A percentile compares a stretch with the other conserved stretches of the same genome.
These are phyloP conservation scores for Chloroclystis v-ata DNA, from an alignment of 2,888 invertebrate genomes.

Conservation along the genomic window DNA sequence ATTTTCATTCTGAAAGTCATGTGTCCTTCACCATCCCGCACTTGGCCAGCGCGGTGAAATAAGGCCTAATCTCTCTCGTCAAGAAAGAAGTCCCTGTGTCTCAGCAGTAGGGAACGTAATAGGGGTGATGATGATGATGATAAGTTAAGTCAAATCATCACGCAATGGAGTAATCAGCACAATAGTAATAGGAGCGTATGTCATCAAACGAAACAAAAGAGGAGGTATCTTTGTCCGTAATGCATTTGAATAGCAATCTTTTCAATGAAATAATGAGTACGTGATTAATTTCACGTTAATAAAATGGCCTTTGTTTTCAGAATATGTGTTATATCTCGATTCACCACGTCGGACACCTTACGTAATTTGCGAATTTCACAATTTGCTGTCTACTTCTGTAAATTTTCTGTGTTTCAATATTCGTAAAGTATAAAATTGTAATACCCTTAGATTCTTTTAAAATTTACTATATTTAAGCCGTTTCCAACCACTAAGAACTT, in stretches of 20 bases:
- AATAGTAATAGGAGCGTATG: conserved; percentile 19
- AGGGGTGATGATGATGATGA: no score
- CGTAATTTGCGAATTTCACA: conserved; percentile 24
- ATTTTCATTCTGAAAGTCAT: no score
- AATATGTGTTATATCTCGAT: conserved; percentile 20
- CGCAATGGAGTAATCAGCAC: conserved; percentile 3
- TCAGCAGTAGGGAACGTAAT: no score
- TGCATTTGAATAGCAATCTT: conserved; percentile 14
- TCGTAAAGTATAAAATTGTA: no score
- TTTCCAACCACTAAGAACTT: no score
- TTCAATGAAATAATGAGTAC: conserved; percentile 19
- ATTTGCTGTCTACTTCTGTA: conserved; percentile 20
- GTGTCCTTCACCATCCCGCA: no score
- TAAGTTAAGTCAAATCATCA: not conserved
- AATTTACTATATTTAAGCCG: no score
- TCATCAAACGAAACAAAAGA: conserved; percentile 29
- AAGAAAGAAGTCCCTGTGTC: no score
- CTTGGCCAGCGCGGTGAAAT: no score
- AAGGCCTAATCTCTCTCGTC: no score
- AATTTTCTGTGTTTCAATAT: no score
- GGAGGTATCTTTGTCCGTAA: conserved; percentile 25
- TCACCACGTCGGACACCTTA: conserved; percentile 14
- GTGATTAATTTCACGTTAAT: conserved; percentile 27
- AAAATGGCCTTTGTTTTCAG: conserved; percentile 20
- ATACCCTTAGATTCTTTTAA: no score